Evolutionary conservation across 2,113 vertebrate genomes (phyloP), one percentile per base, ranked within the genome.

Genomic region (Caranx ignobilis): DNA sequence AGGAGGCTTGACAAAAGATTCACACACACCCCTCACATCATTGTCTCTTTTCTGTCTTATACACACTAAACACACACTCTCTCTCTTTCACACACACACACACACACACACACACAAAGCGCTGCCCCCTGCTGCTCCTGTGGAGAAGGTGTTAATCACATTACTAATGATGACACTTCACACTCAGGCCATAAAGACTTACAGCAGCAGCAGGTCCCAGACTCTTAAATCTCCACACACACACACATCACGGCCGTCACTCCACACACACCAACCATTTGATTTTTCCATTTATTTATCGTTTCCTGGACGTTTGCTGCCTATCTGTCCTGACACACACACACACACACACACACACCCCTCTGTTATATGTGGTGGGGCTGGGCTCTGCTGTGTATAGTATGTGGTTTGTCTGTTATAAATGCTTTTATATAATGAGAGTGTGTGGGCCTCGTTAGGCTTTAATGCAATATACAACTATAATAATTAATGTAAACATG

Each of bases 101-200:
- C 74, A 65, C 73, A 80, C 52, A 67, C 59, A 13, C 67, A 52
- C 66, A 34, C 50, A 74, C 73, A 87, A 79, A 85, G 72, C 67
- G 11, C 62, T 74, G 82, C 59, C 67, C 62, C 34, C 32, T 67
- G 3, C 71, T 61, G 73, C 87, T 71, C 64, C 66, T 8, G 61
- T 69, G 48, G 76, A 82, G 84, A 87, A 83, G 85, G 86, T 84
- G 84, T 87, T 92, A 89, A 93, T 90, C 85, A 90, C 76, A 85
- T 92, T 87, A 91, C 82, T 82, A 86, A 87, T 87, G 87, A 88
- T 82, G 84, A 90, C 83, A 90, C 84, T 88, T 87, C 84, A 89
- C 88, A 85, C 76, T 85, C 10, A 3, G 16, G 37, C 86, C 72
- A 61, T 77, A 73, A 85, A 89, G 71, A 82, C 64, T 4, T 76